Conservation (phyloP, 2,888 invertebrate genomes). For the Cotesia congregata region DNA sequence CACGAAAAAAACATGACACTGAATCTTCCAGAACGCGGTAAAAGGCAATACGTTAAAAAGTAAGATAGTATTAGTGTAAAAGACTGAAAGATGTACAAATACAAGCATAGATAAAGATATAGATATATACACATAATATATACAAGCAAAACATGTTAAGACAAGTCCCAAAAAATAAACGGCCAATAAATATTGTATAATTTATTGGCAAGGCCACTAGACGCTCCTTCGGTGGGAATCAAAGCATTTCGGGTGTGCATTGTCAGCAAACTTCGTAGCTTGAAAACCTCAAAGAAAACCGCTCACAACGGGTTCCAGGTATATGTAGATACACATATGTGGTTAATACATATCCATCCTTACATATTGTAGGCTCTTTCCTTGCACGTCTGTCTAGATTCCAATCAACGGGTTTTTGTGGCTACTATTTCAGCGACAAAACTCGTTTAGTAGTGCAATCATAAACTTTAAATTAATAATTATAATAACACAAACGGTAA, state of each 20-base stretch:
- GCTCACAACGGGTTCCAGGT: constrained; percentile 59
- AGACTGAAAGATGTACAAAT: background rate
- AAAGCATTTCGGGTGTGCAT: constrained; percentile 65
- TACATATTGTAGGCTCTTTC: constrained; percentile 33
- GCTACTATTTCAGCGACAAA: background rate
- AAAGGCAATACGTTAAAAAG: background rate
- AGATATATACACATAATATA: constrained; percentile 6
- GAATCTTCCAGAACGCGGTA: background rate
- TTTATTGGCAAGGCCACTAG: constrained; percentile 58
- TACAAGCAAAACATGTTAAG: constrained; percentile 14
- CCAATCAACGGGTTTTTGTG: constrained; percentile 65
- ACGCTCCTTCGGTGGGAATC: constrained; percentile 63
- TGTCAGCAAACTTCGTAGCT: constrained; percentile 53
- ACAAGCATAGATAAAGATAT: background rate
- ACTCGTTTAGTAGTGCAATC: constrained; percentile 5
- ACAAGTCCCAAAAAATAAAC: constrained; percentile 43
- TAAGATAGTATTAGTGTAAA: background rate
- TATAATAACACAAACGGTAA: background rate
- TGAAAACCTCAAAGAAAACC: constrained; percentile 62
- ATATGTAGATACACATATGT: constrained; percentile 38
- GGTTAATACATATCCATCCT: no score
- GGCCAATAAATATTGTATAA: constrained; percentile 65
- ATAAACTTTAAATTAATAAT: constrained; percentile 5
- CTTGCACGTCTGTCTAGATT: constrained; percentile 61
- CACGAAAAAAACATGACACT: background rate